These are phyloP conservation scores for Marasmarcha lunaedactyla DNA, from an alignment of 2,888 invertebrate species.

Conservation along the genomic window DNA sequence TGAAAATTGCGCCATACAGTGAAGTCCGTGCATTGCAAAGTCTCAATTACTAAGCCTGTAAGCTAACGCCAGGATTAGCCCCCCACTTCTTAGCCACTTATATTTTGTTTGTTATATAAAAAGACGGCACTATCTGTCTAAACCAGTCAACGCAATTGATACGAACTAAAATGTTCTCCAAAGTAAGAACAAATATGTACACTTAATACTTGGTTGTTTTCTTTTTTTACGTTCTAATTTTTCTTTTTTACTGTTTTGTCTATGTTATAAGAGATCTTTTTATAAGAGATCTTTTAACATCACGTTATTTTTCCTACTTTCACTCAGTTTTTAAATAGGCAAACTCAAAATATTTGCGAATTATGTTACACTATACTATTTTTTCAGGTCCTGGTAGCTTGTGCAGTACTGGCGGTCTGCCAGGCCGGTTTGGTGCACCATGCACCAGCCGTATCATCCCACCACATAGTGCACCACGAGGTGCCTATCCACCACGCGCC, in stretches of 20 bases:
- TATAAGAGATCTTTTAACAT: too few species aligned
- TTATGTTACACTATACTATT: too few species aligned
- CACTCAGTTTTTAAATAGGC: too few species aligned
- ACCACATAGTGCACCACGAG: conserved; percentile 56
- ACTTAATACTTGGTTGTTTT: too few species aligned
- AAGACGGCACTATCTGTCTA: conserved; percentile 49
- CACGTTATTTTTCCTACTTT: too few species aligned
- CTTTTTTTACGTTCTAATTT: too few species aligned
- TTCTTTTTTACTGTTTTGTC: too few species aligned
- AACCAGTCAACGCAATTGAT: conserved; percentile 57
- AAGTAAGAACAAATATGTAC: conserved; percentile 48
- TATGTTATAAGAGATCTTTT: too few species aligned
- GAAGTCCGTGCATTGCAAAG: conserved; percentile 56
- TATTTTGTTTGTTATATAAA: conserved; percentile 68
- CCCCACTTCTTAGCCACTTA: conserved; percentile 39
- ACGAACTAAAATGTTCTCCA: conserved; percentile 62
- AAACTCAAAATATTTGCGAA: too few species aligned
- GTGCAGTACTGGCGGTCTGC: conserved; percentile 44
- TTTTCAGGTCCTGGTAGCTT: conserved; percentile 38
- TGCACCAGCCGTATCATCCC: conserved; percentile 58
- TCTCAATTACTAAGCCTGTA: conserved; percentile 61
- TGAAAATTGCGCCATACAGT: neutral
- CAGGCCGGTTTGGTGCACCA: conserved; percentile 52
- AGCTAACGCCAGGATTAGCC: conserved; percentile 57
- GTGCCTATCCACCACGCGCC: conserved; percentile 41